Conservation (phyloP, 2,113 vertebrate genomes). For the Austrofundulus limnaeus region DNA sequence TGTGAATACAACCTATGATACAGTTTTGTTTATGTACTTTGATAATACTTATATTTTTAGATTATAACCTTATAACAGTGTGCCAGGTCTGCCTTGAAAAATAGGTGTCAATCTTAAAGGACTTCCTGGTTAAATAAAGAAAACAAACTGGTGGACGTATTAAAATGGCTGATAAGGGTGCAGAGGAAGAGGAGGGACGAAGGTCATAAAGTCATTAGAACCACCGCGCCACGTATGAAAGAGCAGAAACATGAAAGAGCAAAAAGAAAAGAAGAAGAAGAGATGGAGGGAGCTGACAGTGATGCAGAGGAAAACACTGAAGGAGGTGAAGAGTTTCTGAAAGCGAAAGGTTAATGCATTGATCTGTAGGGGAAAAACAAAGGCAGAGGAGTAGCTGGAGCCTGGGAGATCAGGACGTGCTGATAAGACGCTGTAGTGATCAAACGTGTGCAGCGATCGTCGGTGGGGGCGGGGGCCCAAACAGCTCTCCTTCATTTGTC, state of each 20-base stretch:
- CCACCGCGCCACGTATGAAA: slow-evolving; percentile 35
- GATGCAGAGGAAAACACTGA: slow-evolving; percentile 58
- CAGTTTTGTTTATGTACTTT: too few species aligned
- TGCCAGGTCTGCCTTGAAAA: too few species aligned
- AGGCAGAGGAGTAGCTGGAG: slow-evolving; percentile 28
- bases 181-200: slow-evolving; percentile 13
- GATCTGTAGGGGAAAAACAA: slow-evolving; percentile 56
- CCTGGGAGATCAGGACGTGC: slow-evolving; percentile 37
- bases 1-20: too few species aligned
- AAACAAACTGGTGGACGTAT: slow-evolving; percentile 65
- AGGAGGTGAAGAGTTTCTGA: slow-evolving; percentile 47
- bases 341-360: slow-evolving; percentile 73
- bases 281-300: slow-evolving; percentile 49
- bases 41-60: too few species aligned
- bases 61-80: too few species aligned
- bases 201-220: slow-evolving; percentile 52
- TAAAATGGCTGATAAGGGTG: slow-evolving; percentile 61
- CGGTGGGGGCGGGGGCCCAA: too few species aligned
- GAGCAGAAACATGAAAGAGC: slow-evolving; percentile 35
- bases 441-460: slow-evolving; percentile 46
- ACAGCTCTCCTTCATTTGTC: slow-evolving; percentile 52
- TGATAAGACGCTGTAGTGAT: slow-evolving; percentile 59
- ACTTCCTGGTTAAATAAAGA: too few species aligned
- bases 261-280: slow-evolving; percentile 15
- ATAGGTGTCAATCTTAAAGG: too few species aligned